phyloP scores from a whole-genome alignment of 92 coral and sea anemone species.

The Umimayanthus chanpuru region DNA sequence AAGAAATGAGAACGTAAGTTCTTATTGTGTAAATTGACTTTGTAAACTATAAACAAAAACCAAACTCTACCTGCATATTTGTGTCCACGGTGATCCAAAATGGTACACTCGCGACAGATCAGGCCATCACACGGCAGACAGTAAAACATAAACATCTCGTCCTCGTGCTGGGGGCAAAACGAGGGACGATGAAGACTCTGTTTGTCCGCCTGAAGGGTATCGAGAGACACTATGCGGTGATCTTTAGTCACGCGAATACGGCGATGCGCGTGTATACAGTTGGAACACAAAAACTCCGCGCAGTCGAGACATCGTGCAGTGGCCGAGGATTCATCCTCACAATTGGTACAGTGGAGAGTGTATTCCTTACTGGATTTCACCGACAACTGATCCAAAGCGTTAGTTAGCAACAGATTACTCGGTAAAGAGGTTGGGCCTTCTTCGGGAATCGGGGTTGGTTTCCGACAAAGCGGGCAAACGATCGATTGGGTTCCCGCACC shows the following conservation, averaged over 20 bases:
- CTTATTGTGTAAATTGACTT: not conserved
- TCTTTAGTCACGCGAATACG: conserved; percentile 90
- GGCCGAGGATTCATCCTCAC: conserved; percentile 85
- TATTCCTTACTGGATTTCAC: conserved; percentile 91
- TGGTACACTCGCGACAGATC: conserved; percentile 90
- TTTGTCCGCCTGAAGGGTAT: conserved; percentile 87
- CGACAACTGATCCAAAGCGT: conserved; percentile 86
- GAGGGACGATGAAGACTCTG: conserved; percentile 89
- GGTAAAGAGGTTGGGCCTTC: conserved; percentile 69
- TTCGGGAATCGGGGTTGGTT: conserved; percentile 81
- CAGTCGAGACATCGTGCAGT: conserved; percentile 89
- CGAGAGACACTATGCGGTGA: conserved; percentile 86
- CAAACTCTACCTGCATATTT: conserved; percentile 75
- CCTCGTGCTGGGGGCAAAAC: conserved; percentile 75
- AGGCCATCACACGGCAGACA: conserved; percentile 79
- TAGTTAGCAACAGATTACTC: conserved; percentile 80
- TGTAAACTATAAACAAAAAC: not conserved
- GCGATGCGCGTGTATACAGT: conserved; percentile 89
- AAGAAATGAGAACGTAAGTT: not conserved
- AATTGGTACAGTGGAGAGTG: conserved; percentile 85
- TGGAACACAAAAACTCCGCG: conserved; percentile 91
- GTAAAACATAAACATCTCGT: conserved; percentile 88
- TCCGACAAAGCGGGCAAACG: conserved; percentile 89
- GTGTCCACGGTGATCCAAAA: conserved; percentile 87
- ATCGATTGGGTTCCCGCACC: conserved; percentile 89